phyloP scores from a whole-genome alignment of 2,888 invertebrate species.

The Congeria kusceri region DNA sequence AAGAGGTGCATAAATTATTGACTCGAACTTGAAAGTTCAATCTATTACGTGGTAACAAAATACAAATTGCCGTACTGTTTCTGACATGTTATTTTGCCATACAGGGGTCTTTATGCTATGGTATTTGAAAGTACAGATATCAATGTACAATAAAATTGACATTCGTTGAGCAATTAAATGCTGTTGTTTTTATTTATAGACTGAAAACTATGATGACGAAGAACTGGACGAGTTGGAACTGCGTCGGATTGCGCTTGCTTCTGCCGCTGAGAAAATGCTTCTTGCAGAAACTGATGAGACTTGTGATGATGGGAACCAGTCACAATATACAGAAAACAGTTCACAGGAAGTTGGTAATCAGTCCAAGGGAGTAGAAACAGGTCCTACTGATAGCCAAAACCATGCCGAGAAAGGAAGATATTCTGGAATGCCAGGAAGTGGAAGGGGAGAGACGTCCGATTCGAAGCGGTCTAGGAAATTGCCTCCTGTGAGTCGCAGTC shows the following conservation, averaged over 20 bases:
- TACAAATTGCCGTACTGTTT: too few species aligned
- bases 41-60: too few species aligned
- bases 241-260: constrained; percentile 75
- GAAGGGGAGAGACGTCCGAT: background rate
- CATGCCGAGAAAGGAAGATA: too few species aligned
- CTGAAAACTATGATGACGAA: constrained; percentile 65
- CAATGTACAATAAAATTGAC: too few species aligned
- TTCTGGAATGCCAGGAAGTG: background rate
- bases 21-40: too few species aligned
- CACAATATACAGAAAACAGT: background rate
- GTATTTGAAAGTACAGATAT: too few species aligned
- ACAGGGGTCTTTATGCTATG: too few species aligned
- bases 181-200: background rate
- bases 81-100: too few species aligned
- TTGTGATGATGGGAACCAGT: constrained; percentile 2
- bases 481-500: background rate
- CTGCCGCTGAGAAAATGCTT: constrained; percentile 50
- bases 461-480: background rate
- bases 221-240: constrained; percentile 73
- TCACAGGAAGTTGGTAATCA: background rate
- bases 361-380: background rate
- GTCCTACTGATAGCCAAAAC: background rate
- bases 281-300: constrained; percentile 27
- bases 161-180: too few species aligned
- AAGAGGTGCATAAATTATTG: too few species aligned